A percentile compares a stretch with the other conserved stretches of the same genome.
Conservation (phyloP, 2,888 invertebrate species). For the Rhopalosiphum nymphaeae region DNA sequence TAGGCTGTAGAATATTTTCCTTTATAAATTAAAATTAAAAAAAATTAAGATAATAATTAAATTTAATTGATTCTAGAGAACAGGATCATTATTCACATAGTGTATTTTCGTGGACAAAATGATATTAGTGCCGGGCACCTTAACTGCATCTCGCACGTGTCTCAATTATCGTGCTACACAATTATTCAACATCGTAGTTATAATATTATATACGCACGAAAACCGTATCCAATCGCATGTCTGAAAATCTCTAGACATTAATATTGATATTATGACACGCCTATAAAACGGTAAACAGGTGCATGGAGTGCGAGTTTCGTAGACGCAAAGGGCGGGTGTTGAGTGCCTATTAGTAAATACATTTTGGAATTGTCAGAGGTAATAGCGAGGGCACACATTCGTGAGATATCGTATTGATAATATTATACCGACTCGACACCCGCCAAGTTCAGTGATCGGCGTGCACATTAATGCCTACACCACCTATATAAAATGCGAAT, state of each 20-base stretch:
- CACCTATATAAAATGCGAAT: background rate
- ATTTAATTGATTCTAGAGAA: background rate
- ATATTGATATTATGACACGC: background rate
- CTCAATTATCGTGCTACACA: background rate
- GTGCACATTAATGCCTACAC: slow-evolving; percentile 2
- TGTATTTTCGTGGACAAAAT: background rate
- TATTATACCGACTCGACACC: background rate
- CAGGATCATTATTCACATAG: background rate
- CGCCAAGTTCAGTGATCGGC: slow-evolving; percentile 9
- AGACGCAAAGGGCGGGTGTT: background rate
- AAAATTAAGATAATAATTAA: background rate
- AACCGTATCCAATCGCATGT: background rate
- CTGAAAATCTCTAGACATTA: background rate
- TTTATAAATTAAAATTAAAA: background rate
- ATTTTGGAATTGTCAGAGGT: slow-evolving; percentile 7
- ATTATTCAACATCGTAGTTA: background rate
- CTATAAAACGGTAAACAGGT: background rate
- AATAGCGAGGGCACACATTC: background rate
- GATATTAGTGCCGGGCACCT: background rate
- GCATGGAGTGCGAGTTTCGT: background rate
- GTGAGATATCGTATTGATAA: slow-evolving; percentile 8
- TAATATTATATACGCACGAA: background rate
- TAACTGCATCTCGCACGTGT: background rate
- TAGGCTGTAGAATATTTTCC: background rate
- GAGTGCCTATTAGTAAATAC: background rate